These are phyloP conservation scores for Protaetia brevitarsis DNA, from an alignment of 1,140 invertebrate species.

Conservation along the genomic window DNA sequence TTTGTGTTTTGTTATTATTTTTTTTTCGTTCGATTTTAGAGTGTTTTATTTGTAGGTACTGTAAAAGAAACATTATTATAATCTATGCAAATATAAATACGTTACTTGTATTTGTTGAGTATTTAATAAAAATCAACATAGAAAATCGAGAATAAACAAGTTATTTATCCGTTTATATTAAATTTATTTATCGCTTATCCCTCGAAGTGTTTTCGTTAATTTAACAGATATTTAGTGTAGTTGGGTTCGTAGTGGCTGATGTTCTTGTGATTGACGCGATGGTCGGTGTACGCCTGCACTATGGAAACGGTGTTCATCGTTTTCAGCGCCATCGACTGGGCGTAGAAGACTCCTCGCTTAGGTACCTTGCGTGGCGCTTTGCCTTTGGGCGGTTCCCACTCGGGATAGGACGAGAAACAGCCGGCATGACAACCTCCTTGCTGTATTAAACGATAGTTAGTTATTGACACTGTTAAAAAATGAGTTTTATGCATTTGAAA, in stretches of 20 bases:
- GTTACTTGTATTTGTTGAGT: too few species aligned
- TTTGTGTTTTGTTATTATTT: too few species aligned
- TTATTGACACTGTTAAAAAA: neutral
- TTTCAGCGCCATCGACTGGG: slow-evolving; percentile 37
- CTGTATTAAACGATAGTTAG: slow-evolving; percentile 25
- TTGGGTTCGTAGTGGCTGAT: slow-evolving; percentile 32
- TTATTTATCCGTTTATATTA: too few species aligned
- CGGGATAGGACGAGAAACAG: slow-evolving; percentile 43
- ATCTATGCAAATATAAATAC: too few species aligned
- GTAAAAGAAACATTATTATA: too few species aligned
- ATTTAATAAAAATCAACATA: too few species aligned
- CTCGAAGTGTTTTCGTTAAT: too few species aligned
- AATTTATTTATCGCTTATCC: too few species aligned
- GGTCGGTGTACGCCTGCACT: slow-evolving; percentile 34
- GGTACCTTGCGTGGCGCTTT: slow-evolving; percentile 35
- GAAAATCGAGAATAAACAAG: too few species aligned
- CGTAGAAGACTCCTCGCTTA: slow-evolving; percentile 30
- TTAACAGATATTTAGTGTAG: slow-evolving; percentile 36
- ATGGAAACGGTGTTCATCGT: slow-evolving; percentile 36
- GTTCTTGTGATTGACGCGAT: slow-evolving; percentile 37
- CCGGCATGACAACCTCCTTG: slow-evolving; percentile 43
- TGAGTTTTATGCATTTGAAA: too few species aligned
- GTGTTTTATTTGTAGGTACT: too few species aligned
- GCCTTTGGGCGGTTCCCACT: slow-evolving; percentile 33
- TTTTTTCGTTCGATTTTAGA: too few species aligned